Evolutionary conservation across 2,888 invertebrate genomes (phyloP).

Genomic region (Minunthozetes semirufus): DNA sequence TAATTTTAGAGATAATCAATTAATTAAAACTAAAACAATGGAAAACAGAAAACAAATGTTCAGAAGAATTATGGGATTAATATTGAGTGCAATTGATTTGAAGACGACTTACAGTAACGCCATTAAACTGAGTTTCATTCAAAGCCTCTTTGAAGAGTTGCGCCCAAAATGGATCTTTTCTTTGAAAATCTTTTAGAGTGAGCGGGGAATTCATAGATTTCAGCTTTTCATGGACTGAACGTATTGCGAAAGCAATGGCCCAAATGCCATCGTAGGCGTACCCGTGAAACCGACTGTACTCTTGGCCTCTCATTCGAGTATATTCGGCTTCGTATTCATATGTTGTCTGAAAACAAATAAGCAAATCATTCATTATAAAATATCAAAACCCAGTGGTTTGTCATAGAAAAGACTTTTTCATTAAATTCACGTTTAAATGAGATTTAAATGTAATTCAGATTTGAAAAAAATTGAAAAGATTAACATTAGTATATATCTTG

Average conservation of each 20-base stretch:
- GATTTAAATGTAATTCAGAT: too few relatives aligned
- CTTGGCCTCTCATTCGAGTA: constrained; percentile 66
- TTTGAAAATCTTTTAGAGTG: constrained; percentile 61
- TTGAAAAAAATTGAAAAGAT: too few relatives aligned
- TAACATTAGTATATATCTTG: too few relatives aligned
- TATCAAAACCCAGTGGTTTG: too few relatives aligned
- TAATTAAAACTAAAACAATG: constrained; percentile 11
- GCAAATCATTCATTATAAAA: constrained; percentile 8
- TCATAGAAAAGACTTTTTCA: too few relatives aligned
- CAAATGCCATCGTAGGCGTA: constrained; percentile 98
- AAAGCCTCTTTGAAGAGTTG: constrained; percentile 75
- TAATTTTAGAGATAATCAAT: background rate
- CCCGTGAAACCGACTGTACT: constrained; percentile 90
- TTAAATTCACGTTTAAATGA: too few relatives aligned
- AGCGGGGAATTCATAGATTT: constrained; percentile 35
- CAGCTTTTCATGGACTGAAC: constrained; percentile 74
- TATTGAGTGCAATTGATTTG: constrained; percentile 26
- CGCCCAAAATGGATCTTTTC: constrained; percentile 76
- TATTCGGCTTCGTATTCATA: constrained; percentile 80
- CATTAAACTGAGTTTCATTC: constrained; percentile 86
- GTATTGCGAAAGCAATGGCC: constrained; percentile 92
- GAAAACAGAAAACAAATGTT: background rate
- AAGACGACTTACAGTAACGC: constrained; percentile 63
- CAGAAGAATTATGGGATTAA: background rate
- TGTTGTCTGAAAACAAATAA: constrained; percentile 62